A percentile compares a stretch with the other conserved stretches of the same genome.
These are phyloP conservation scores for Cheilosia urbana DNA, from an alignment of 2,888 invertebrate species.

Conservation along the genomic window DNA sequence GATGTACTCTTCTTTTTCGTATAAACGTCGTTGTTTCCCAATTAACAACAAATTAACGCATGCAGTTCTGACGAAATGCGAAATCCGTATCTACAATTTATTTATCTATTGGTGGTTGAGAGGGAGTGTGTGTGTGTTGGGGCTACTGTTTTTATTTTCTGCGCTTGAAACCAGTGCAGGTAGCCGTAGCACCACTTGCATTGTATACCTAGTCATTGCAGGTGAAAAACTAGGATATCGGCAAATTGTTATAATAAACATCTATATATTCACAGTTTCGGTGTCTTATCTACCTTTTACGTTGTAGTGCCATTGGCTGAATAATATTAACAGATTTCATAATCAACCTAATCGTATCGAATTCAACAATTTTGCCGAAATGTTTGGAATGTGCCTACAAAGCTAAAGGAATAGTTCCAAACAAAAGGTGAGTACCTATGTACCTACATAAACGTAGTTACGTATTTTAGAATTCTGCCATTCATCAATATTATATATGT, in stretches of 20 bases:
- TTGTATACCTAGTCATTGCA: background rate
- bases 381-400: slow-evolving; percentile 9
- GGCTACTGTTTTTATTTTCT: too few relatives aligned
- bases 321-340: background rate
- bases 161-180: too few relatives aligned
- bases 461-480: background rate
- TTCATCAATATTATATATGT: background rate
- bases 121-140: background rate
- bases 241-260: background rate
- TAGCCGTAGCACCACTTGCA: background rate
- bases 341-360: background rate
- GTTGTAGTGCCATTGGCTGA: background rate
- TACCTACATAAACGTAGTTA: too few relatives aligned
- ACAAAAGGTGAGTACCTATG: slow-evolving; percentile 12
- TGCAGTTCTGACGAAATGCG: slow-evolving; percentile 34
- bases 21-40: slow-evolving; percentile 12
- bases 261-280: background rate
- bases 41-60: slow-evolving; percentile 53
- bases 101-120: slow-evolving; percentile 15
- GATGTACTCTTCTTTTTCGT: slow-evolving; percentile 42
- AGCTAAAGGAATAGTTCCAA: slow-evolving; percentile 7
- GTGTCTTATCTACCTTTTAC: background rate
- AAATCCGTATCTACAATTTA: slow-evolving; percentile 51
- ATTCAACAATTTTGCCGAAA: slow-evolving; percentile 21
- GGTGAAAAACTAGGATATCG: slow-evolving; percentile 10